phyloP scores from a whole-genome alignment of 2,113 vertebrate genomes.

The Oreocharis arfaki region DNA sequence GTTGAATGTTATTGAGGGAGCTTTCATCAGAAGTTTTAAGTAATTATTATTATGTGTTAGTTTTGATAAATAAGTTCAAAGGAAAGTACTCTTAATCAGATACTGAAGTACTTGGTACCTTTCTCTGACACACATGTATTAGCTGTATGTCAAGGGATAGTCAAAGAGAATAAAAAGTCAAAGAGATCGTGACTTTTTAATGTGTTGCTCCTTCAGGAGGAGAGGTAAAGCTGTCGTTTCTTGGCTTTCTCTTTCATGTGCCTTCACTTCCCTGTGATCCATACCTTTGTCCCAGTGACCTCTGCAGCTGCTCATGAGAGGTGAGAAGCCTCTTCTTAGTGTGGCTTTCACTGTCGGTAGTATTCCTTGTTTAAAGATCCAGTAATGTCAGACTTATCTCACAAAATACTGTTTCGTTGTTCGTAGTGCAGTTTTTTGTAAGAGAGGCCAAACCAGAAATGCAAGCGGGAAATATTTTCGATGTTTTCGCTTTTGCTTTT shows the following conservation, averaged over 20 bases:
- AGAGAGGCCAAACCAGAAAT: background rate
- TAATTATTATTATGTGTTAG: background rate
- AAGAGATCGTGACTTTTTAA: background rate
- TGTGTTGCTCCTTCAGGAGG: background rate
- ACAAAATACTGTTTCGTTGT: background rate
- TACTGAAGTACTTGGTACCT: background rate
- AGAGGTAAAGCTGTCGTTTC: background rate
- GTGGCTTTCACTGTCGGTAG: background rate
- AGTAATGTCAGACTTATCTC: background rate
- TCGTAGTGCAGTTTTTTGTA: background rate
- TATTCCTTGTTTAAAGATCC: background rate
- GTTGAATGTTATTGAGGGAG: background rate
- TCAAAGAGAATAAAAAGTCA: background rate
- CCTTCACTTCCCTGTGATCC: background rate
- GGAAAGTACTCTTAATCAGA: background rate
- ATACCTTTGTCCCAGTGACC: background rate
- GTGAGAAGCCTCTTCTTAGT: background rate
- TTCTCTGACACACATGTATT: background rate
- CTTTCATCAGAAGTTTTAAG: background rate
- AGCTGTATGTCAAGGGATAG: background rate
- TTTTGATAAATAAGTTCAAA: background rate
- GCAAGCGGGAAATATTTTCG: background rate
- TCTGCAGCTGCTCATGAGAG: accelerated
- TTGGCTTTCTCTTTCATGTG: background rate
- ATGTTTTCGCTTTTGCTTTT: background rate